Base-by-base conservation (phyloP, 2,888 invertebrate species). In the Andricus quercusramuli region DNA sequence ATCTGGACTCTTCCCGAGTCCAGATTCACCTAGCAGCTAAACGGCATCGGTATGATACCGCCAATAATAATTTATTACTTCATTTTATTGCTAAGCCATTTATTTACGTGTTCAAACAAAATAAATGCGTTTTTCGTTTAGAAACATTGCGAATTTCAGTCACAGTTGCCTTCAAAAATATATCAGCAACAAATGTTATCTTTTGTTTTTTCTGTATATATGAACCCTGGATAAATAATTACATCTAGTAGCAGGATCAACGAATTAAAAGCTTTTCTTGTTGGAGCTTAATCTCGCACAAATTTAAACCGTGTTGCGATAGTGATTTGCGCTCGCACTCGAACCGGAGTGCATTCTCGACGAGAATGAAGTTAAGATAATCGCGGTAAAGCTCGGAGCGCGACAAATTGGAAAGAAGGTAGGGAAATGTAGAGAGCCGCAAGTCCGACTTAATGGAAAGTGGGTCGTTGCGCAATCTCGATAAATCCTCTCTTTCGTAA, bases 401-500 rank as follows among this genome's bases (percentile, higher is more conserved):
- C 51, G 51, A 70, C 70, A 70, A 70, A 70, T 70, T 70, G 70
- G 47, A 51, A 51, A 70, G 47, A 74, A 74, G 22, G 70, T n/a
- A 74, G 51, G 74, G 32, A 56, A 74, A 47, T 47, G 47, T 74
- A n/a, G 51, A 74, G 74, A 51, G 51, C 74, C 74, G 32, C 56
- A 74, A 74, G 56, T 74, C 56, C 74, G 51, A 74, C 51, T 74
- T 32, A 74, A 74, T 74, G 74, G 32, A 56, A 74, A 74, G 51
- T 74, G 74, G 32, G 74, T 74, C 32, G 74, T 32, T 74, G 56
- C 56, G 74, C 56, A 74, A 74, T 74, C 74, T 74, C 74, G 56
- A 74, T 74, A n/a, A 74, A 56, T 74, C 29, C 68, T 70, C 74
- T 74, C 74, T n/a, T 74, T 74, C 56, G 74, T 74, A 74, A 56